Evolutionary conservation across 1,140 invertebrate species (phyloP).

Genomic region (Adelges cooleyi): DNA sequence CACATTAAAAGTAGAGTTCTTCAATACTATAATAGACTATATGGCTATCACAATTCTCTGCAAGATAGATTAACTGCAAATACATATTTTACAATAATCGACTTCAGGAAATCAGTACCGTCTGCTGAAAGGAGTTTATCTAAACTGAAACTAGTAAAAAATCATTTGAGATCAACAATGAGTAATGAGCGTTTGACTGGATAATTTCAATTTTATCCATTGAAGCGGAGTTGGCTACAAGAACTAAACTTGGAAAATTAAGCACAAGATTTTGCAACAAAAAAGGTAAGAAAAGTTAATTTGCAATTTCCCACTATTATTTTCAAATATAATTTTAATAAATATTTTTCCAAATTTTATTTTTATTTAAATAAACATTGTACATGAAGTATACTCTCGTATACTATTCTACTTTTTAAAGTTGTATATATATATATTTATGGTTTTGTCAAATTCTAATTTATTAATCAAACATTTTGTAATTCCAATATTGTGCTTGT

Average conservation of each 20-base stretch:
- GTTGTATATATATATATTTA: neutral
- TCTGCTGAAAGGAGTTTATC: constrained; percentile 35
- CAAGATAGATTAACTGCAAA: too few relatives aligned
- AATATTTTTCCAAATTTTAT: constrained; percentile 5
- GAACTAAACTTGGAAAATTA: neutral
- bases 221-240: neutral
- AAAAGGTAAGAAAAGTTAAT: constrained; percentile 10
- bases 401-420: neutral
- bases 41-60: too few relatives aligned
- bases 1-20: too few relatives aligned
- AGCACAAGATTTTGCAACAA: neutral
- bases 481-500: neutral
- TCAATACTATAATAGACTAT: too few relatives aligned
- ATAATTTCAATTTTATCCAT: constrained; percentile 29
- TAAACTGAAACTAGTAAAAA: constrained; percentile 37
- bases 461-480: neutral
- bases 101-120: constrained; percentile 30
- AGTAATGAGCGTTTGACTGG: constrained; percentile 33
- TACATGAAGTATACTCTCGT: neutral
- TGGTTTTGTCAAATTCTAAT: neutral
- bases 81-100: neutral
- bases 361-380: neutral
- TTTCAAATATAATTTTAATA: neutral
- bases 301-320: too few relatives aligned
- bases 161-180: constrained; percentile 35